Percentiles rank a stretch among this genome's conserved stretches.
These are phyloP conservation scores for Cheiracanthium punctorium DNA, from an alignment of 2,888 invertebrate species.

Conservation along the genomic window DNA sequence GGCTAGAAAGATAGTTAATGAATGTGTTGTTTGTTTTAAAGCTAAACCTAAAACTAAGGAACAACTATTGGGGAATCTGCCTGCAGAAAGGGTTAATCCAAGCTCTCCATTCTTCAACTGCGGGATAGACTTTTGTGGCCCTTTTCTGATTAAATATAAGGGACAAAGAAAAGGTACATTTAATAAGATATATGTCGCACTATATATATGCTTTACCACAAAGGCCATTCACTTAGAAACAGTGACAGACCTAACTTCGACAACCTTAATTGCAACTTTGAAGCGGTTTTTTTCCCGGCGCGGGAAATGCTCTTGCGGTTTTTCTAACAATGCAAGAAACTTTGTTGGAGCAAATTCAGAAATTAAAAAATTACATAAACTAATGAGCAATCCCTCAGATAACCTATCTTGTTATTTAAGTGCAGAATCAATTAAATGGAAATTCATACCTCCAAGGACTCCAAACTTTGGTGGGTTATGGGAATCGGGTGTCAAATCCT, in stretches of 20 bases:
- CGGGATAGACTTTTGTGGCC: not conserved
- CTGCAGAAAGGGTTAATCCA: not conserved
- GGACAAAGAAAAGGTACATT: not conserved
- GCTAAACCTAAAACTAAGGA: not conserved
- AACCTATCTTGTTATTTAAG: not conserved
- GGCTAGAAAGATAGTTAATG: not conserved
- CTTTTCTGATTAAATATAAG: not conserved
- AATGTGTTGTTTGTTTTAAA: slow-evolving; percentile 15
- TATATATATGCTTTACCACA: slow-evolving; percentile 18
- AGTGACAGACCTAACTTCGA: not conserved
- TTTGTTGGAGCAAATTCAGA: not conserved
- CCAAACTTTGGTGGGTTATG: slow-evolving; percentile 70
- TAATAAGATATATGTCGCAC: not conserved
- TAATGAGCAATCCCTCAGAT: not conserved
- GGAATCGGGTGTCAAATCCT: slow-evolving; percentile 68
- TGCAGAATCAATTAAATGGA: slow-evolving; percentile 70
- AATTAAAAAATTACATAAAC: not conserved
- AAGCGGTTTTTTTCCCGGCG: not conserved
- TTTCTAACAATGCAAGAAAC: not conserved
- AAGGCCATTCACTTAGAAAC: not conserved
- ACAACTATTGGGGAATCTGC: slow-evolving; percentile 11
- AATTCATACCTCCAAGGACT: slow-evolving; percentile 66
- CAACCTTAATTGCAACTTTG: not conserved
- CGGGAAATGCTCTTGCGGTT: not conserved
- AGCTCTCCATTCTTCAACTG: not conserved